phyloP scores from a whole-genome alignment of 2,888 invertebrate species.

The Plusia festucae region DNA sequence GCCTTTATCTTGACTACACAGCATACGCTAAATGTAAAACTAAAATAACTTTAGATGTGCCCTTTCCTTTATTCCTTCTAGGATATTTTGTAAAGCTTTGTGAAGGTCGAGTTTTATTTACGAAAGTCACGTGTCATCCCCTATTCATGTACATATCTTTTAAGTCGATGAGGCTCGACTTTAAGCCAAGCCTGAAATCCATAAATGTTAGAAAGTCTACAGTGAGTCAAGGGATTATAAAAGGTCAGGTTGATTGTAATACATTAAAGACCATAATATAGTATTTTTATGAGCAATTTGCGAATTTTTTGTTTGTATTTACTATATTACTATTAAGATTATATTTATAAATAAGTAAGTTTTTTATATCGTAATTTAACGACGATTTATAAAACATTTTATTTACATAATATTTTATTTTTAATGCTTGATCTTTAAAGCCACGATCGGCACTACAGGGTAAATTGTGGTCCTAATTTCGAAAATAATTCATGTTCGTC shows the following conservation, averaged over 20 bases:
- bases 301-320: too few relatives aligned
- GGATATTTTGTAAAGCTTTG: conserved; percentile 60
- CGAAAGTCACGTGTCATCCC: conserved; percentile 37
- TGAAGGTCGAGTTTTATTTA: conserved; percentile 28
- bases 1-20: conserved; percentile 69
- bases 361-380: too few relatives aligned
- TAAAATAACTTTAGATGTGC: conserved; percentile 58
- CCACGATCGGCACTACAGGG: too few relatives aligned
- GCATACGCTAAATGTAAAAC: conserved; percentile 59
- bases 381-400: too few relatives aligned
- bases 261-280: too few relatives aligned
- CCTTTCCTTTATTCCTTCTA: conserved; percentile 66
- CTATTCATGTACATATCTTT: conserved; percentile 30
- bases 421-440: too few relatives aligned
- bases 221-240: neutral
- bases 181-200: neutral
- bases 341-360: too few relatives aligned
- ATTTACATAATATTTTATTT: too few relatives aligned
- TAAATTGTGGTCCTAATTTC: too few relatives aligned
- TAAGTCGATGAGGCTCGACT: neutral
- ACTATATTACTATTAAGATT: too few relatives aligned
- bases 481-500: too few relatives aligned
- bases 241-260: neutral
- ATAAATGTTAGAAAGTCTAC: neutral
- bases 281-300: too few relatives aligned